phyloP scores from a whole-genome alignment of 2,888 invertebrate genomes.

The Trachelus tabidus region DNA sequence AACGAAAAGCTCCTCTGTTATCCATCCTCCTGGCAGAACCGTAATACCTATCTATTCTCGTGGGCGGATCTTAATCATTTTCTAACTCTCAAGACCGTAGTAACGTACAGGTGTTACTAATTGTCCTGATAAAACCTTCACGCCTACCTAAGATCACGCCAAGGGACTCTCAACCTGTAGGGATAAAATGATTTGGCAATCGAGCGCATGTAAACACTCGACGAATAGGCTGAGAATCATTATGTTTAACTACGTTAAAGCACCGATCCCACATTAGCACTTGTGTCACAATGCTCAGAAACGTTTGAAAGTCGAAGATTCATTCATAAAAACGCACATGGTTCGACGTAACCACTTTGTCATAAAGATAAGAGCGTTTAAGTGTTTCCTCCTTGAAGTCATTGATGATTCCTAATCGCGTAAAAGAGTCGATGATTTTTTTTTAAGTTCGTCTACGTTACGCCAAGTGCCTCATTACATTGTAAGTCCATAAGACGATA shows the following conservation, averaged over 20 bases:
- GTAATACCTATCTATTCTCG: constrained; percentile 16
- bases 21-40: neutral
- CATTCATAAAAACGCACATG: neutral
- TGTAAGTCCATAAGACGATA: neutral
- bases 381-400: neutral
- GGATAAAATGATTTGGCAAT: neutral
- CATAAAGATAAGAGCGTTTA: constrained; percentile 18
- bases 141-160: constrained; percentile 14
- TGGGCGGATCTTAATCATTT: constrained; percentile 36
- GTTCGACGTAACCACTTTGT: constrained; percentile 21
- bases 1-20: neutral
- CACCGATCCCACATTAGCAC: neutral
- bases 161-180: neutral
- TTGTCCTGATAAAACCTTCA: constrained; percentile 38
- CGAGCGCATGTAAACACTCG: neutral
- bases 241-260: neutral
- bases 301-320: constrained; percentile 3
- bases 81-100: constrained; percentile 13
- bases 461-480: neutral
- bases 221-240: neutral
- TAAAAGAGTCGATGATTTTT: neutral
- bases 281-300: neutral
- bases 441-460: neutral
- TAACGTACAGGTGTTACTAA: constrained; percentile 37
- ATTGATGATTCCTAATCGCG: neutral